Base-by-base conservation (phyloP, 2,113 vertebrate genomes). In the Eulemur rufifrons region DNA sequence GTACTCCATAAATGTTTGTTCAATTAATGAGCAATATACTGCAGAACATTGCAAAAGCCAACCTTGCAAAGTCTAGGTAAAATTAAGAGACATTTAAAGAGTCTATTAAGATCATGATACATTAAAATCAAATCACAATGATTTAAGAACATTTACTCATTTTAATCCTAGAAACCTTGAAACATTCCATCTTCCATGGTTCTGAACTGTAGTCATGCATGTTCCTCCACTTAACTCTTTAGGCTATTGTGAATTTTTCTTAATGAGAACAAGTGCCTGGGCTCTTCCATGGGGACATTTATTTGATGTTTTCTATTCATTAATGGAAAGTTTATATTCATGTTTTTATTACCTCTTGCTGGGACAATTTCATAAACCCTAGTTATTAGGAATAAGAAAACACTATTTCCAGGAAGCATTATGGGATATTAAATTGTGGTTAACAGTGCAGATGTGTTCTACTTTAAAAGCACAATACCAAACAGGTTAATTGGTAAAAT, bases 311-410 rank as follows among this genome's bases (percentile, higher is more conserved):
- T 76, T 61, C 76, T 34, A 69, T 47, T 93, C 50, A 61, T 95
- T 93, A 93, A 76, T 64, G 42, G 50, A 61, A 89, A 93, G 84
- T 93, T 86, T 82, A 76, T 52, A 82, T 54, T 95, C 42, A 69
- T 45, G 63, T 82, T 86, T 86, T 68, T 86, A 54, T 90, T 86
- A 85, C n/a, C 39, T 76, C 81, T 66, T 95, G 13, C 59, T 86
- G 68, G 74, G 81, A 59, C 86, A 82, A 90, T 76, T 95, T 93
- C 25, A 81, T 90, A 86, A 86, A n/a, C 81, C 27, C 47, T 81
- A 86, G 64, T 89, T 93, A 92, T 93, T 86, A 93, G 76, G n/a
- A 93, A 82, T 52, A 78, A 92, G 89, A 88, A 54, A 81, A 66
- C 74, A 90, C 23, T 61, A 68, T 76, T 90, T 52, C 63, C 34